Evolutionary conservation across 2,888 invertebrate species (phyloP), one percentile per base, ranked within the genome.

Genomic region (Drosophila anomelani): DNA sequence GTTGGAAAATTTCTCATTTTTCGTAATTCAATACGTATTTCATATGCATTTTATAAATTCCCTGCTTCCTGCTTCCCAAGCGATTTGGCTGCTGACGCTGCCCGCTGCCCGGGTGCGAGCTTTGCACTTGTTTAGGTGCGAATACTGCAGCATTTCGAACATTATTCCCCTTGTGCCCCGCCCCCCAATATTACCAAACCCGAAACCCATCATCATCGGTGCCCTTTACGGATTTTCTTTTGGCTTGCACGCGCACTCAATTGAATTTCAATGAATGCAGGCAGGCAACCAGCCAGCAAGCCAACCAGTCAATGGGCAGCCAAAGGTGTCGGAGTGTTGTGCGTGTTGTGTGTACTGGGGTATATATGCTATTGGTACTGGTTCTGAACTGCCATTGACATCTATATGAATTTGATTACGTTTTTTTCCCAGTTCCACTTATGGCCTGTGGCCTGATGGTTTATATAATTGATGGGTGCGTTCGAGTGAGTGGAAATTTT

Each of bases 181-280:
- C 12, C 39, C 38, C 51, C 2, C 7, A 1, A 32, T 39, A n/a
- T 23, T 17, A 9, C 36, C 32, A 46, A 17, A 39, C 20, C 10
- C 39, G 34, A 38, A 38, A 47, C 34, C 13, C 63, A 61, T 34
- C 63, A 41, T 53, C 51, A 26, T 36, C 36, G n/a, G 41, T 26
- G 41, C 63, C 61, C 64, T 67, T 74, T 74, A 47, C 78, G 64
- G 73, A 80, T 75, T 66, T 77, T 67, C 67, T 71, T 71, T 71
- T 63, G 71, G 59, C 71, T 64, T 55, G 83, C 79, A 76, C 76
- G 78, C 73, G 72, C 79, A 81, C 59, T 78, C 84, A 86, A 86
- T 88, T 88, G 84, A 83, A 88, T 86, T 88, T 85, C 83, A 85
- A 80, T 79, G 80, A 74, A 80, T 60, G 59, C 53, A 70, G 70